Evolutionary conservation across 1,140 invertebrate species (phyloP).

Genomic region (Bombus waltoni): DNA sequence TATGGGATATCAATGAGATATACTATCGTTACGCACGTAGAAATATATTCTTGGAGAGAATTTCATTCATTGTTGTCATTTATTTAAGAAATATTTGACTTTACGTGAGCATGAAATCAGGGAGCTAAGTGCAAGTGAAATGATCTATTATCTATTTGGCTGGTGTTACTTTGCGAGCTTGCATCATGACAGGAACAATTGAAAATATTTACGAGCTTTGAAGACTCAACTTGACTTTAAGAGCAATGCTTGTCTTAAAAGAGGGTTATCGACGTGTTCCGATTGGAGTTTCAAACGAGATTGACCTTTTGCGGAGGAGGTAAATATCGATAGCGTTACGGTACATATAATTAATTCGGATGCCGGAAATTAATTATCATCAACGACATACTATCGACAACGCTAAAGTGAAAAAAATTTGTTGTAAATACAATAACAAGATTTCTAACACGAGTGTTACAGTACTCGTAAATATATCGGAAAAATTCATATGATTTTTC

Average conservation of each 20-base stretch:
- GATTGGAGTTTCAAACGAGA: not conserved
- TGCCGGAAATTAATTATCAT: not conserved
- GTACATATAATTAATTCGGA: slow-evolving; percentile 5
- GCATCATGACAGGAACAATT: not conserved
- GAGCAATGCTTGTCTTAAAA: slow-evolving; percentile 5
- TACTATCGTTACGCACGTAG: not conserved
- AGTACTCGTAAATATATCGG: too few relatives aligned
- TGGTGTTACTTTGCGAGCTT: not conserved
- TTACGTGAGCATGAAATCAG: not conserved
- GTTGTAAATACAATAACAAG: too few relatives aligned
- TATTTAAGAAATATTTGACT: not conserved
- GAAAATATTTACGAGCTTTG: not conserved
- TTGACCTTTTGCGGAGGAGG: not conserved
- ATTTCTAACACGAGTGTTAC: too few relatives aligned
- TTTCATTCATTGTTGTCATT: not conserved
- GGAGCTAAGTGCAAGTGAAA: not conserved
- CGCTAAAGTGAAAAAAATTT: too few relatives aligned
- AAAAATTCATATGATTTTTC: too few relatives aligned
- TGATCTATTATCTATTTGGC: not conserved
- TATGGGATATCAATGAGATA: not conserved
- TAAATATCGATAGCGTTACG: not conserved
- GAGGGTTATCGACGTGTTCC: not conserved
- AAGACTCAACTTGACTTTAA: not conserved
- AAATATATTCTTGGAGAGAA: not conserved
- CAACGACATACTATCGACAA: too few relatives aligned